phyloP scores from a whole-genome alignment of 2,113 vertebrate species.

The Chlorocebus sabaeus region DNA sequence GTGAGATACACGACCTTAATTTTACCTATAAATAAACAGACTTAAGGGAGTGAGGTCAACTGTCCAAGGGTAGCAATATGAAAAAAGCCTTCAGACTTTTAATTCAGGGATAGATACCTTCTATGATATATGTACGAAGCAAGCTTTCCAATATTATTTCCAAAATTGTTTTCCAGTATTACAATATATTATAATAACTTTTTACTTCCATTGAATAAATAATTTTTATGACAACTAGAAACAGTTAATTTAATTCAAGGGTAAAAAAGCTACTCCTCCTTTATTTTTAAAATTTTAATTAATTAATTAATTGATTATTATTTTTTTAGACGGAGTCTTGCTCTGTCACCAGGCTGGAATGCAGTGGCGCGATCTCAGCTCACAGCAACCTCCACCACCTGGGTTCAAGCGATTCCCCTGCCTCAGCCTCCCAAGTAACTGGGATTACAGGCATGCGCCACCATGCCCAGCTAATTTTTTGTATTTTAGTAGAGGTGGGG shows the following conservation, averaged over 20 bases:
- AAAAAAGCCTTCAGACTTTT: neutral
- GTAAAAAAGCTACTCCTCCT: neutral
- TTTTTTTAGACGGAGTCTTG: too few relatives aligned
- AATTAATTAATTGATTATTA: too few relatives aligned
- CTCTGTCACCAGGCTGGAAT: too few relatives aligned
- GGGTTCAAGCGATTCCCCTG: too few relatives aligned
- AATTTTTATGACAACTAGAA: neutral
- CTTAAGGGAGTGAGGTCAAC: neutral
- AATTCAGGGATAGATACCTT: neutral
- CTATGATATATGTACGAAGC: neutral
- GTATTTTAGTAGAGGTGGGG: too few relatives aligned
- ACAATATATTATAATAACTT: constrained; percentile 1
- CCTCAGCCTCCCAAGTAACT: too few relatives aligned
- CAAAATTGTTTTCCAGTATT: too few relatives aligned
- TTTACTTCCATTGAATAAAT: constrained; percentile 24
- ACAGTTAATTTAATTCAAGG: neutral
- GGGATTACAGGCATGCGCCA: too few relatives aligned
- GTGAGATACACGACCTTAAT: neutral
- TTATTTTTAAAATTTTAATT: neutral
- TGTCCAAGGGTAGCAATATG: neutral
- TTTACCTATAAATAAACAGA: neutral
- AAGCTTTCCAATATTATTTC: neutral
- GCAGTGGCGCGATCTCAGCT: too few relatives aligned
- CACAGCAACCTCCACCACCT: too few relatives aligned
- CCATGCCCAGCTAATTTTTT: too few relatives aligned